phyloP scores from a whole-genome alignment of 2,113 vertebrate genomes.

The Dascyllus trimaculatus region DNA sequence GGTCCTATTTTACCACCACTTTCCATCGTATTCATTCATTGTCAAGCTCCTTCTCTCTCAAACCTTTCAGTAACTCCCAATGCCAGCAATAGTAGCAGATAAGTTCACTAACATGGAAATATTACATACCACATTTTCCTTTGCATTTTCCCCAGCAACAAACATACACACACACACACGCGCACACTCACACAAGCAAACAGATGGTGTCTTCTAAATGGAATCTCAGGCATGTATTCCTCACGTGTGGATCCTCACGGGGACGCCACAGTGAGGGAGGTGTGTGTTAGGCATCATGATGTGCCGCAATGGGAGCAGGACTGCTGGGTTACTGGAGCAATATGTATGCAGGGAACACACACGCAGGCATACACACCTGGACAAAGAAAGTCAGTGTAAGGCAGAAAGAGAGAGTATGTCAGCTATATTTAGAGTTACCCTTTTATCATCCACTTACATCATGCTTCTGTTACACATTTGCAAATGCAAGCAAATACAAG shows the following conservation, averaged over 20 bases:
- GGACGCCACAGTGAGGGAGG: constrained; percentile 2
- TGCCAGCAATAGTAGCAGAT: neutral
- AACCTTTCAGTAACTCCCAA: constrained; percentile 11
- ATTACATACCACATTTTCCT: neutral
- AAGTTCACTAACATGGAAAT: neutral
- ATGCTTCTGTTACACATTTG: constrained; percentile 1
- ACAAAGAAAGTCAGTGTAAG: constrained; percentile 2
- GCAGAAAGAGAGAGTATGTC: neutral
- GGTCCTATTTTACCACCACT: neutral
- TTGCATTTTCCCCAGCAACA: neutral
- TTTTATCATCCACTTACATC: constrained; percentile 20
- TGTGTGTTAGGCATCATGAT: constrained; percentile 40
- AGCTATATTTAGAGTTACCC: constrained; percentile 30
- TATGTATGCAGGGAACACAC: neutral
- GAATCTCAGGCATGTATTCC: constrained; percentile 17
- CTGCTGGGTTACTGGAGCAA: constrained; percentile 57
- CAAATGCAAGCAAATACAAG: neutral
- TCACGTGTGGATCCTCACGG: constrained; percentile 10
- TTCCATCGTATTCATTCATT: neutral
- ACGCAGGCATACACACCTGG: constrained; percentile 22
- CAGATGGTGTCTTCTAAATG: constrained; percentile 44
- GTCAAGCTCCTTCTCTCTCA: neutral
- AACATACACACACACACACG: neutral
- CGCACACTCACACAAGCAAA: neutral
- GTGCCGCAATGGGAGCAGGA: constrained; percentile 39